phyloP scores from a whole-genome alignment of 2,113 vertebrate genomes.

The Proteles cristata region DNA sequence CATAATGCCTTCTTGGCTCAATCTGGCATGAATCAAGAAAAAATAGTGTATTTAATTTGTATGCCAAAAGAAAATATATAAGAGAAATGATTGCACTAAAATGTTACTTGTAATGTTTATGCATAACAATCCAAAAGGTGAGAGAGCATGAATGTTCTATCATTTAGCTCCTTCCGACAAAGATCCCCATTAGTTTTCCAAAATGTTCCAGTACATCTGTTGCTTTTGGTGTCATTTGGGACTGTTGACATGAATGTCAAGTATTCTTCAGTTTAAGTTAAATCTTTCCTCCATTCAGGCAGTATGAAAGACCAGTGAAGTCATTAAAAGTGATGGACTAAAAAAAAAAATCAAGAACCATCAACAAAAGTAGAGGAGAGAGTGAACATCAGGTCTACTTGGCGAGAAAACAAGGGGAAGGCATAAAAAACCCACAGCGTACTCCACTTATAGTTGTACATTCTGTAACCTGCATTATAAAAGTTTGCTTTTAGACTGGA shows the following conservation, averaged over 20 bases:
- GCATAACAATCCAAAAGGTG: conserved; percentile 22
- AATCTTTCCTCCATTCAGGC: neutral
- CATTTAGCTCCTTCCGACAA: neutral
- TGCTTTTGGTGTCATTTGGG: conserved; percentile 17
- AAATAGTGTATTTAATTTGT: neutral
- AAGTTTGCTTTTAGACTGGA: conserved; percentile 27
- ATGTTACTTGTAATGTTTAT: neutral
- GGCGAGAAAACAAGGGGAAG: neutral
- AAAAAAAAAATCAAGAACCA: conserved; percentile 40
- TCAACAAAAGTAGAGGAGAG: conserved; percentile 20
- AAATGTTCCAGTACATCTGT: neutral
- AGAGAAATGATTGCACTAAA: conserved; percentile 6
- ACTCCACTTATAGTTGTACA: neutral
- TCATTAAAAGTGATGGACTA: conserved; percentile 25
- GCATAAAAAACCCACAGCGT: neutral
- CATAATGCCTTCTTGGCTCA: conserved; percentile 15
- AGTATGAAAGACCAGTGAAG: neutral
- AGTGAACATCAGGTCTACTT: neutral
- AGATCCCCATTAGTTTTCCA: neutral
- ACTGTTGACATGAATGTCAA: conserved; percentile 31
- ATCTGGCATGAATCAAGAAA: conserved; percentile 10
- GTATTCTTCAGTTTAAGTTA: conserved; percentile 28
- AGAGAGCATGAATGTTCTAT: neutral
- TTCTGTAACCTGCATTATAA: neutral
- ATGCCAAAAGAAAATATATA: neutral